These are phyloP conservation scores for Chiroxiphia lanceolata DNA, from an alignment of 2,797 vertebrate genomes.

Conservation along the genomic window DNA sequence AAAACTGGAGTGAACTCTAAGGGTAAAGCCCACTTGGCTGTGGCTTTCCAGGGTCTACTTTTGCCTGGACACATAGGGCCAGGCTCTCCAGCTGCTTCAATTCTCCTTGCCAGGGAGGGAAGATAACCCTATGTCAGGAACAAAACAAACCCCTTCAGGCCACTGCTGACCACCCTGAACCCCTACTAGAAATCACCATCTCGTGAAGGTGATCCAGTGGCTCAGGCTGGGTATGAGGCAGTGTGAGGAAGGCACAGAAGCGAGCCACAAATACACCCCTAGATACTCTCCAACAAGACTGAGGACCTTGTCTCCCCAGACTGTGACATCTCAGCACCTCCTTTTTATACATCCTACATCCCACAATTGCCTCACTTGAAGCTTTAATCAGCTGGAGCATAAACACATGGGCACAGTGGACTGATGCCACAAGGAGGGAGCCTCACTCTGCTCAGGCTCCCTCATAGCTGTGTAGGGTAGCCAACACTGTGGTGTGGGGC, in stretches of 20 bases:
- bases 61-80: neutral
- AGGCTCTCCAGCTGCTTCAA: neutral
- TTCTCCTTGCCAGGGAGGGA: neutral
- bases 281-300: neutral
- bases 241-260: neutral
- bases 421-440: neutral
- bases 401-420: rapidly evolving
- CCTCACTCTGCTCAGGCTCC: neutral
- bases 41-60: neutral
- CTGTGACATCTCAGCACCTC: neutral
- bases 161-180: neutral
- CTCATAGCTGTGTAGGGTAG: neutral
- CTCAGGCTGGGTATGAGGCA: neutral
- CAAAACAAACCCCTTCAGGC: neutral
- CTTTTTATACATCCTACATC: neutral
- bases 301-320: neutral
- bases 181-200: rapidly evolving
- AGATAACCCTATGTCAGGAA: neutral
- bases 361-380: rapidly evolving
- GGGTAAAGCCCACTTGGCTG: neutral
- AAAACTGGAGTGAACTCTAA: neutral
- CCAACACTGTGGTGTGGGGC: neutral
- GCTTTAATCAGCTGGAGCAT: neutral
- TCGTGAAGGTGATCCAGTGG: neutral
- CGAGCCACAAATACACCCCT: neutral